Evolutionary conservation across 2,888 invertebrate genomes (phyloP).

Genomic region (Hemithea aestivaria): DNA sequence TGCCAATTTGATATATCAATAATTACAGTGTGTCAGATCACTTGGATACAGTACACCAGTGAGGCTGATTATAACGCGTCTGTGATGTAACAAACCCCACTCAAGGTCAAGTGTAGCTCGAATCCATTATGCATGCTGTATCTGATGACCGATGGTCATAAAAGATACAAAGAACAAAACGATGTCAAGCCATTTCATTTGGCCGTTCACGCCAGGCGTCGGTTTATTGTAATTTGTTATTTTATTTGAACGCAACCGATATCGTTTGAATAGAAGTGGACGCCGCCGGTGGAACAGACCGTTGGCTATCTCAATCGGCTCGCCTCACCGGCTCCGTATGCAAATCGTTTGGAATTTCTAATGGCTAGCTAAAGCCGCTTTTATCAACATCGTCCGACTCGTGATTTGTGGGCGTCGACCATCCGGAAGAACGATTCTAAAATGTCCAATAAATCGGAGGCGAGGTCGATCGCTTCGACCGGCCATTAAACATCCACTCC

Average conservation of each 20-base stretch:
- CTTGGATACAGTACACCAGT: constrained; percentile 13
- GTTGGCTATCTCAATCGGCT: constrained; percentile 46
- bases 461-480: constrained; percentile 49
- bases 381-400: constrained; percentile 37
- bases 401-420: constrained; percentile 49
- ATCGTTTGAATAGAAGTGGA: constrained; percentile 2
- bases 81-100: constrained; percentile 40
- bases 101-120: constrained; percentile 56
- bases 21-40: constrained; percentile 10
- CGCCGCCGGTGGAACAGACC: constrained; percentile 19
- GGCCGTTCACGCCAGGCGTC: constrained; percentile 1
- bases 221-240: constrained; percentile 4
- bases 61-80: constrained; percentile 15
- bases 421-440: constrained; percentile 52
- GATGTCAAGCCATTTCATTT: constrained; percentile 1
- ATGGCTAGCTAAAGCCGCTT: constrained; percentile 32
- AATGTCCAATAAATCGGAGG: constrained; percentile 41
- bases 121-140: constrained; percentile 44
- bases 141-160: constrained; percentile 29
- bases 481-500: constrained; percentile 47
- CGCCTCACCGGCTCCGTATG: constrained; percentile 49
- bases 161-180: constrained; percentile 26
- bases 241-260: constrained; percentile 3
- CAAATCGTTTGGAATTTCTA: constrained; percentile 53
- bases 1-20: constrained; percentile 11